phyloP scores from a whole-genome alignment of 2,113 vertebrate species.

The Nibea albiflora region DNA sequence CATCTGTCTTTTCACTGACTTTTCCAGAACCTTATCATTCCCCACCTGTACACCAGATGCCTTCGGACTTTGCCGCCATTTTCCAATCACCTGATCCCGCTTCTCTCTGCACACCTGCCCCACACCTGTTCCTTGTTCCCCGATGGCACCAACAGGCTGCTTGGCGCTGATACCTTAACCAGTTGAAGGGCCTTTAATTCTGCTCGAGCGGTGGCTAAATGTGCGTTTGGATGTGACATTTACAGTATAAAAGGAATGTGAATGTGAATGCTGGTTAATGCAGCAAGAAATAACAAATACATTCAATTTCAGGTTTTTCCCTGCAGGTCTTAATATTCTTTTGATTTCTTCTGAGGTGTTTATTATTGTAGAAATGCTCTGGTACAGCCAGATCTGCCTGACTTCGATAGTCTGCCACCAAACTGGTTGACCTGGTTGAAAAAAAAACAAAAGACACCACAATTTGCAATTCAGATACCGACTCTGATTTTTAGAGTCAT shows the following conservation, averaged over 20 bases:
- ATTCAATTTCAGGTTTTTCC: background rate
- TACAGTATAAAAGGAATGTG: background rate
- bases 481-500: slow-evolving; percentile 54
- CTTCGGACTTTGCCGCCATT: background rate
- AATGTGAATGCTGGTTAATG: background rate
- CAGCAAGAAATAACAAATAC: background rate
- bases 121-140: background rate
- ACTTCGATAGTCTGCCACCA: background rate
- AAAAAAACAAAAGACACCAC: background rate
- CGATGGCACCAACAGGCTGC: too few species aligned
- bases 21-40: background rate
- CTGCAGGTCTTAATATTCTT: slow-evolving; percentile 4
- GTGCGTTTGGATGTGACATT: slow-evolving; percentile 2
- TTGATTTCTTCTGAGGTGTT: slow-evolving; percentile 9
- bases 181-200: background rate
- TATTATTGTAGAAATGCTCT: background rate
- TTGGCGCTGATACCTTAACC: too few species aligned
- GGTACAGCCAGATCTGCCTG: background rate
- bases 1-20: background rate
- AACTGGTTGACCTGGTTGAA: background rate
- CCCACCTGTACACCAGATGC: slow-evolving; percentile 5
- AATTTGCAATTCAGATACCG: slow-evolving; percentile 59
- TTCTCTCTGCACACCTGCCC: background rate
- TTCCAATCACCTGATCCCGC: slow-evolving; percentile 13
- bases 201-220: background rate